A percentile compares a stretch with the other conserved stretches of the same genome.
These are phyloP conservation scores for Puma concolor DNA, from an alignment of 2,113 vertebrate genomes.

Conservation along the genomic window DNA sequence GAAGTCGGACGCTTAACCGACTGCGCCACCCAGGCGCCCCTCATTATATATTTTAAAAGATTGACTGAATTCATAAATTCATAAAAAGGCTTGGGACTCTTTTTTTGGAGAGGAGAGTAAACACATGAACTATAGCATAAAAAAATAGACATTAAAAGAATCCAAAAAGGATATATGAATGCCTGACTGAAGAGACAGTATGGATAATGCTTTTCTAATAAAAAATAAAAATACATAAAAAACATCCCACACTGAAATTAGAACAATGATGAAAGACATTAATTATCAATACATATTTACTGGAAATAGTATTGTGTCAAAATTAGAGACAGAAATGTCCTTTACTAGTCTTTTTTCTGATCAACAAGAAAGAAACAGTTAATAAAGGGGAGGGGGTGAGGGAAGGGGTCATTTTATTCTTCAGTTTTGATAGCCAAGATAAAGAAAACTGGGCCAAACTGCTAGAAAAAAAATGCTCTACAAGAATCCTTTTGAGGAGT, in stretches of 20 bases:
- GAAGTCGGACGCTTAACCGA: no score
- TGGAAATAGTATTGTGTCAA: background rate
- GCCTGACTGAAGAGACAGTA: background rate
- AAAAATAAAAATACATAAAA: background rate
- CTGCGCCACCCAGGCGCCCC: no score
- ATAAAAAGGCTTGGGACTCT: background rate
- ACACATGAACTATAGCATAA: no score
- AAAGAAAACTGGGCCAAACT: background rate
- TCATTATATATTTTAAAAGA: background rate
- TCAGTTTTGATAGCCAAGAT: background rate
- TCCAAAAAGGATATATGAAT: background rate
- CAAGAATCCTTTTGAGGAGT: background rate
- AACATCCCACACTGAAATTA: background rate
- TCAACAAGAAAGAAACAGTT: background rate
- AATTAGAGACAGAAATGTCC: background rate
- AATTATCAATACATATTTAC: background rate
- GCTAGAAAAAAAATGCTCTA: background rate
- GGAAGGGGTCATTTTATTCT: background rate
- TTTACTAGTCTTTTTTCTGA: background rate
- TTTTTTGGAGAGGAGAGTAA: no score
- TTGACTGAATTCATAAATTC: background rate
- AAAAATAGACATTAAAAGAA: background rate
- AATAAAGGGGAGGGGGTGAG: background rate
- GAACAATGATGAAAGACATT: background rate
- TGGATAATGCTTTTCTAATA: background rate